These are phyloP conservation scores for Poecilia velifera DNA, from an alignment of 2,797 vertebrate genomes.

Conservation along the genomic window DNA sequence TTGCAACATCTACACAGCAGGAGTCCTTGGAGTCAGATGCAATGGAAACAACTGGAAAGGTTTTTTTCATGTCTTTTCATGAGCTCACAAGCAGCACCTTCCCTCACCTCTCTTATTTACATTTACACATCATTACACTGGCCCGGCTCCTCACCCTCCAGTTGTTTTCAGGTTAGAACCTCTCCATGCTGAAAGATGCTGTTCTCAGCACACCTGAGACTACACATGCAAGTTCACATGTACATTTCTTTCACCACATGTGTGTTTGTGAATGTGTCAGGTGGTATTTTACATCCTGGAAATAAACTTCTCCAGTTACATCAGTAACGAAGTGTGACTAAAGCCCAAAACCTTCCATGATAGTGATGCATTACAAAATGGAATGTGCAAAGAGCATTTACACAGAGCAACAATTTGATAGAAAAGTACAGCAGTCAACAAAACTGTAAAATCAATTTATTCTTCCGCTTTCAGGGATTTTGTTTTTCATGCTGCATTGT, in stretches of 20 bases:
- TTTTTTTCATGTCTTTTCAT: slow-evolving; percentile 33
- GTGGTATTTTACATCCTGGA: background rate
- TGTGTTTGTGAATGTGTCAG: slow-evolving; percentile 4
- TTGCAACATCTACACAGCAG: slow-evolving; percentile 31
- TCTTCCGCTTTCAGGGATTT: background rate
- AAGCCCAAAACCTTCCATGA: background rate
- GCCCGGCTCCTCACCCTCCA: slow-evolving; percentile 12
- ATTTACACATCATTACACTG: slow-evolving; percentile 8
- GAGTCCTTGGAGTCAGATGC: slow-evolving; percentile 35
- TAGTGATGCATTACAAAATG: background rate
- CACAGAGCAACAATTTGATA: background rate
- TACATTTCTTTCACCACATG: slow-evolving; percentile 19
- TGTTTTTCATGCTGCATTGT: background rate
- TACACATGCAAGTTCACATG: slow-evolving; percentile 6
- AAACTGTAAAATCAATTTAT: background rate
- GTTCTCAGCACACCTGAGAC: slow-evolving; percentile 60
- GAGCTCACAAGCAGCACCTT: slow-evolving; percentile 43
- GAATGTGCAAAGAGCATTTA: background rate
- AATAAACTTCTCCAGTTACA: slow-evolving; percentile 60
- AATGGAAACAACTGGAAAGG: slow-evolving; percentile 45
- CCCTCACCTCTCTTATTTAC: slow-evolving; percentile 12
- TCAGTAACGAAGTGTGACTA: slow-evolving; percentile 28
- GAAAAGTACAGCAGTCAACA: background rate
- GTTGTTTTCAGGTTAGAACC: slow-evolving; percentile 17
- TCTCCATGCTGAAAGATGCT: slow-evolving; percentile 52